Evolutionary conservation across 35 echinoderm and acorn worm species (phyloP).

Genomic region (Ophiothrix spiculata): DNA sequence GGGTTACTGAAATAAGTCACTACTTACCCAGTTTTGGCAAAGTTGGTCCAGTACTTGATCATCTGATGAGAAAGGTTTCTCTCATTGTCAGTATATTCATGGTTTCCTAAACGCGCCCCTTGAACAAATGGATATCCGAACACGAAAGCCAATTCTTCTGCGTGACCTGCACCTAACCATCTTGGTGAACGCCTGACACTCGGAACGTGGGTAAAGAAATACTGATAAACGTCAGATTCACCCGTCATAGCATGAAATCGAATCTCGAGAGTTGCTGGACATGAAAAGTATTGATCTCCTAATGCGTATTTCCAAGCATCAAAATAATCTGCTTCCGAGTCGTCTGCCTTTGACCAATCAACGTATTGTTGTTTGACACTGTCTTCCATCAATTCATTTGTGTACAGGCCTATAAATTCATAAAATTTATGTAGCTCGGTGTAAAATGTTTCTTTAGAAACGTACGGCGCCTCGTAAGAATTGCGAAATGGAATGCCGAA

Average conservation of each 20-base stretch:
- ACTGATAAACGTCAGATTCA: conserved; percentile 1
- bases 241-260: conserved; percentile 14
- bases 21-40: too few relatives aligned
- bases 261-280: neutral
- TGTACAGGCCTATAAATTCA: neutral
- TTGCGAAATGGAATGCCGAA: neutral
- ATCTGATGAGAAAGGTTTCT: neutral
- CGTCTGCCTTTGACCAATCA: conserved; percentile 66
- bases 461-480: neutral
- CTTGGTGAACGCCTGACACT: neutral
- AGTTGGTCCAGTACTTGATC: too few relatives aligned
- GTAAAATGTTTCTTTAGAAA: neutral
- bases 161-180: conserved; percentile 82
- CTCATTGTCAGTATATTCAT: neutral
- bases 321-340: conserved; percentile 51
- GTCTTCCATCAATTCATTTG: conserved; percentile 23
- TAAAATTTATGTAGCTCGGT: neutral
- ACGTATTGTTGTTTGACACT: conserved; percentile 56
- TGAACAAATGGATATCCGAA: conserved; percentile 41
- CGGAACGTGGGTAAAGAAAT: neutral
- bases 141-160: conserved; percentile 57
- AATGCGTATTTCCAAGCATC: neutral
- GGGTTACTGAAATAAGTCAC: too few relatives aligned
- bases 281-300: neutral
- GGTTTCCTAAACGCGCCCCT: neutral